These are phyloP conservation scores for Cheilinus undulatus DNA, from an alignment of 2,113 vertebrate genomes.

Conservation along the genomic window DNA sequence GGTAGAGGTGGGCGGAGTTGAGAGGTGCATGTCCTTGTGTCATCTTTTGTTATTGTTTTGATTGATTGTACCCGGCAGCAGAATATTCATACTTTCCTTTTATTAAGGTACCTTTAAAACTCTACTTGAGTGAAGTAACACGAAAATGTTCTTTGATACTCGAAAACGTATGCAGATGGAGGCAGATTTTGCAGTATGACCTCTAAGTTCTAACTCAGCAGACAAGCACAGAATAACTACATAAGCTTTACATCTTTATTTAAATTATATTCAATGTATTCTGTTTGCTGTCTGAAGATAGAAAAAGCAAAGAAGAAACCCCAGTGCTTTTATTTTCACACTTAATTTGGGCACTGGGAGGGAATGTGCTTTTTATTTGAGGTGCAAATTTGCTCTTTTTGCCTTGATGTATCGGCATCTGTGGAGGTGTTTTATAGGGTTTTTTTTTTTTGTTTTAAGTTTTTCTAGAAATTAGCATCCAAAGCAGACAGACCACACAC, in stretches of 20 bases:
- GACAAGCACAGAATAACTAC: not conserved
- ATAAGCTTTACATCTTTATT: not conserved
- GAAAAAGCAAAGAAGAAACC: not conserved
- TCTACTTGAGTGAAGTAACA: no score
- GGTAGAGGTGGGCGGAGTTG: no score
- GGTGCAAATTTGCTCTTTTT: constrained; percentile 14
- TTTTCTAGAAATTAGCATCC: constrained; percentile 21
- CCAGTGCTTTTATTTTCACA: constrained; percentile 8
- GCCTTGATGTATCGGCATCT: constrained; percentile 8
- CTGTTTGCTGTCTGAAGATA: constrained; percentile 2
- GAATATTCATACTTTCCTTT: no score
- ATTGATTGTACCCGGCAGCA: no score
- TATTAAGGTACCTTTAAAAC: no score
- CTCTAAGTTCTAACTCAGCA: constrained; percentile 9
- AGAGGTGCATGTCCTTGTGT: no score
- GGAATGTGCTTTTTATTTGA: constrained; percentile 10
- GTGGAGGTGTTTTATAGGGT: constrained; percentile 2
- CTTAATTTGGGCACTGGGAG: not conserved
- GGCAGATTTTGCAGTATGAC: not conserved
- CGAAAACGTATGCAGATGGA: not conserved
- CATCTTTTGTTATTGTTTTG: no score
- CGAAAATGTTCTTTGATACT: not conserved
- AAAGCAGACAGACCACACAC: constrained; percentile 15
- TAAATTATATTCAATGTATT: not conserved
- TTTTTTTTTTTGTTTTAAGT: constrained; percentile 12